These are phyloP conservation scores for Oxygymnocypris stewartii DNA, from an alignment of 2,113 vertebrate genomes.

Conservation along the genomic window DNA sequence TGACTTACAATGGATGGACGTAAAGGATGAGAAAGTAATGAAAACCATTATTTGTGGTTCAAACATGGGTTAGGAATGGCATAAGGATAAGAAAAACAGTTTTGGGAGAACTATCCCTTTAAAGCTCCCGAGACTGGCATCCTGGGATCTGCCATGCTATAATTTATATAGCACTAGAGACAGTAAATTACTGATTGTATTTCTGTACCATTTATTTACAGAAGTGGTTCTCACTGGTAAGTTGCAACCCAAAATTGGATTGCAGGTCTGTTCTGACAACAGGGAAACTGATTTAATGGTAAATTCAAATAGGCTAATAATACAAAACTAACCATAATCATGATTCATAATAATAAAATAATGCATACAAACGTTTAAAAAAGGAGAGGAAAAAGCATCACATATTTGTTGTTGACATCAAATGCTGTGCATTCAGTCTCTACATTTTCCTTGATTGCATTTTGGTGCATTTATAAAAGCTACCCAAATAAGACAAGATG, in stretches of 20 bases:
- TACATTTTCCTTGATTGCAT: not conserved
- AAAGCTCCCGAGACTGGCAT: not conserved
- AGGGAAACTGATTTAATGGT: not conserved
- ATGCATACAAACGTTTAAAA: not conserved
- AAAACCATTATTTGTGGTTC: not conserved
- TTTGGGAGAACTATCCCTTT: not conserved
- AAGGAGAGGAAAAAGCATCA: too few relatives aligned
- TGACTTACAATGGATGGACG: not conserved
- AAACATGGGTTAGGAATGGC: not conserved
- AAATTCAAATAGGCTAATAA: not conserved
- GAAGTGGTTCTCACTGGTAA: conserved; percentile 1
- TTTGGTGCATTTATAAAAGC: not conserved
- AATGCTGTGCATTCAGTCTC: not conserved
- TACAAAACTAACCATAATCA: not conserved
- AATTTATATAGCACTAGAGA: not conserved
- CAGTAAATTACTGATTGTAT: conserved; percentile 24
- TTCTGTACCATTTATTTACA: conserved; percentile 18
- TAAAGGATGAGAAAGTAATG: not conserved
- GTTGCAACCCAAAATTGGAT: not conserved
- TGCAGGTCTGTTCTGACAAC: not conserved
- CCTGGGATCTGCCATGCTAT: not conserved
- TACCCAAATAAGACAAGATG: not conserved
- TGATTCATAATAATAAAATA: not conserved
- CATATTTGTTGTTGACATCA: not conserved
- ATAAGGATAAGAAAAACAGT: not conserved